phyloP scores from a whole-genome alignment of 2,113 vertebrate genomes.

The Willisornis vidua region DNA sequence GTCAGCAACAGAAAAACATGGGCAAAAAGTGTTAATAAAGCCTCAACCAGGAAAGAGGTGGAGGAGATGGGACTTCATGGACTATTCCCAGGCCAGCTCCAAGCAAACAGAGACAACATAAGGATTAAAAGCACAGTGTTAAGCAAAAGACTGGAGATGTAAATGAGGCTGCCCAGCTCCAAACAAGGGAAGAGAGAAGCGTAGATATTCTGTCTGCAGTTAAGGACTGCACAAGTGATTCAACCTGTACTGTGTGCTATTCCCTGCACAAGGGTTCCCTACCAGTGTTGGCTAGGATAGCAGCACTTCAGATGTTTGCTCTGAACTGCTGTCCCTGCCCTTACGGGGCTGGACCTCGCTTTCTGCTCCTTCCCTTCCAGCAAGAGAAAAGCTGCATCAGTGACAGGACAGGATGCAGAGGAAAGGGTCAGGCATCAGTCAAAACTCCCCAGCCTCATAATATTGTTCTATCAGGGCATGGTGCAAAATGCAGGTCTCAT shows the following conservation, averaged over 20 bases:
- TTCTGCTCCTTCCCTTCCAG: background rate
- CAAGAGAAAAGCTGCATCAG: background rate
- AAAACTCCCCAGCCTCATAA: background rate
- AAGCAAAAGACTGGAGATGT: background rate
- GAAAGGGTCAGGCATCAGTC: background rate
- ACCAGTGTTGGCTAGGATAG: fast-evolving
- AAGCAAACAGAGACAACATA: background rate
- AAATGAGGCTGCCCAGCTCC: background rate
- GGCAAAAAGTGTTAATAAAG: background rate
- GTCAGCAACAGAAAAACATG: background rate
- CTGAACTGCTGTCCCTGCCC: background rate
- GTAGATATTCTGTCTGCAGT: background rate
- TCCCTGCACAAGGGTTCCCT: fast-evolving
- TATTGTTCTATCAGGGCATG: background rate
- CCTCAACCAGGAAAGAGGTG: background rate
- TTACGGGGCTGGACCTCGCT: background rate
- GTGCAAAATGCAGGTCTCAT: background rate
- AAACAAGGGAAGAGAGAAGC: background rate
- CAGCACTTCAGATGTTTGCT: background rate
- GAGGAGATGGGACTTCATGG: background rate
- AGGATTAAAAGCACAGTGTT: background rate
- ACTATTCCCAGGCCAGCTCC: background rate
- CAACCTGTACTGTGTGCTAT: background rate
- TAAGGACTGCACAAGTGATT: background rate
- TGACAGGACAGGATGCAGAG: background rate